These are phyloP conservation scores for Diuraphis noxia DNA, from an alignment of 1,140 invertebrate genomes.

Conservation along the genomic window DNA sequence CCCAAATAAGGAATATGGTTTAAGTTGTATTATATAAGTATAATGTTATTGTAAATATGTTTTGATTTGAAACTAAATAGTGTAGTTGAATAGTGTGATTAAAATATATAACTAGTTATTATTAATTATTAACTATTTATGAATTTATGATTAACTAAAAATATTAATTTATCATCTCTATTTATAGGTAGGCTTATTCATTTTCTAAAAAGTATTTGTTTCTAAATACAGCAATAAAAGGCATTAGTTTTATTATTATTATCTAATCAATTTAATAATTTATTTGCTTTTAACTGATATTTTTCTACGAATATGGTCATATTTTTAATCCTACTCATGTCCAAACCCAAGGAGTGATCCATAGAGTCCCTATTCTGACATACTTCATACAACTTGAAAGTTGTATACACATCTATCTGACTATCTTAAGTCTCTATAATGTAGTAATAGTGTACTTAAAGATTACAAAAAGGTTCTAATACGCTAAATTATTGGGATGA, in stretches of 20 bases:
- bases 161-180: background rate
- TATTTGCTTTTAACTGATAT: background rate
- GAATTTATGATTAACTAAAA: background rate
- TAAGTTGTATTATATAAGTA: background rate
- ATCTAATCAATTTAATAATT: background rate
- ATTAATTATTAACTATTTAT: constrained; percentile 3
- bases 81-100: background rate
- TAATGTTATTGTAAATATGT: background rate
- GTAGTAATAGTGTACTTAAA: background rate
- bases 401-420: background rate
- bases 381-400: background rate
- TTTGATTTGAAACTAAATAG: background rate
- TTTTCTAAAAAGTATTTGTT: background rate
- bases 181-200: background rate
- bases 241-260: background rate
- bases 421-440: background rate
- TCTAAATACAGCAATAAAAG: background rate
- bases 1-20: constrained; percentile 33
- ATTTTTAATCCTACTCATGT: background rate
- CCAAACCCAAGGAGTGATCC: no score
- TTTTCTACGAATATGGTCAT: background rate
- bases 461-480: no score
- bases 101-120: background rate
- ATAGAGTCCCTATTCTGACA: background rate
- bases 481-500: no score